A percentile compares a stretch with the other conserved stretches of the same genome.
phyloP scores from a whole-genome alignment of 2,888 invertebrate species.

The Amiota minor region DNA sequence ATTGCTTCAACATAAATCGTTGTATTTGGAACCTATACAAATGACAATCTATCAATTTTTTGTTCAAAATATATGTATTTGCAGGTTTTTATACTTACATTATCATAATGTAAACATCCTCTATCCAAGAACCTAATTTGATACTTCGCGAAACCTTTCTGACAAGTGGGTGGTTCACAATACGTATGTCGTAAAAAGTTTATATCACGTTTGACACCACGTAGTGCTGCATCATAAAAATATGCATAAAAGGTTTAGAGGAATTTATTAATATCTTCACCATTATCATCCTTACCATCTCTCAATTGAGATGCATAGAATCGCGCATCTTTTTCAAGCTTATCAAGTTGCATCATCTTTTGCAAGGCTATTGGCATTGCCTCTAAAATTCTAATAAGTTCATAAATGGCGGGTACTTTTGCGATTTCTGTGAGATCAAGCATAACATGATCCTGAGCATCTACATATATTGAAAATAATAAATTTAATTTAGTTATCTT shows the following conservation, averaged over 20 bases:
- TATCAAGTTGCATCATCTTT: constrained; percentile 79
- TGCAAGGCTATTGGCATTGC: constrained; percentile 79
- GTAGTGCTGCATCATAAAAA: constrained; percentile 77
- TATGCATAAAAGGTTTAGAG: not conserved
- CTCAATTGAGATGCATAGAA: constrained; percentile 81
- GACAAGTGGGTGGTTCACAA: constrained; percentile 75
- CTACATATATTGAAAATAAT: constrained; percentile 51
- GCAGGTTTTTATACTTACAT: constrained; percentile 75
- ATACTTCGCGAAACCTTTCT: constrained; percentile 74
- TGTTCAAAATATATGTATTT: not conserved
- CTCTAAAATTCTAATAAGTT: constrained; percentile 82
- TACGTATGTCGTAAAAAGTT: constrained; percentile 76
- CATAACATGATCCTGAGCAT: constrained; percentile 78
- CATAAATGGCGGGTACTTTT: constrained; percentile 83
- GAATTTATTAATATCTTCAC: constrained; percentile 26
- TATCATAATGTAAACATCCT: constrained; percentile 84
- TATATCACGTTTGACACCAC: constrained; percentile 80
- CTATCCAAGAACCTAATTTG: constrained; percentile 82
- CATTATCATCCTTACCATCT: constrained; percentile 75
- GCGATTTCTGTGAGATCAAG: constrained; percentile 83
- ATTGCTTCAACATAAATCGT: not conserved
- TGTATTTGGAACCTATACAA: constrained; percentile 8
- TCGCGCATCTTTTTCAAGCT: constrained; percentile 79
- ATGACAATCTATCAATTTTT: not conserved
- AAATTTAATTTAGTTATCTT: not conserved